Base-by-base conservation (phyloP, 2,888 invertebrate species). In the Athrips mouffetella region DNA sequence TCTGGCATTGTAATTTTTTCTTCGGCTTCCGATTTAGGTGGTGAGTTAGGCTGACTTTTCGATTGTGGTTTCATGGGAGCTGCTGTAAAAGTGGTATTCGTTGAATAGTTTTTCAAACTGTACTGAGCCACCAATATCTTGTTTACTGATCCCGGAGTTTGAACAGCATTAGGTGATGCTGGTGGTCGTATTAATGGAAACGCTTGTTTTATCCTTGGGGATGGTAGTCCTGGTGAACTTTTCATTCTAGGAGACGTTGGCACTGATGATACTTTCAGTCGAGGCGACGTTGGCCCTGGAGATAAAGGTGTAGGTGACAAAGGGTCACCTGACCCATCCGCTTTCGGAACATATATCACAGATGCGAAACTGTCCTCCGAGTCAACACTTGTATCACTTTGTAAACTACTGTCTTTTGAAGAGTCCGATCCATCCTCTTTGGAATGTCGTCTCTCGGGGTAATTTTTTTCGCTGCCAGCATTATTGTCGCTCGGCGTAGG, bases 361-460 rank as follows among this genome's bases (percentile, higher is more conserved):
- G 96, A 96, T 50, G 96, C 96, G 70, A 97, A 96, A 76, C 96
- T 96, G 69, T 97, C 97, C 76, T 97, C 97, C 1, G 96, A 96
- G 76, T 97, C 97, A 27, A 97, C 95, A 80, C 96, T 96, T 1
- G 97, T 97, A 71, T 97, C 97, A 75, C 96, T 96, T 80, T 97
- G 97, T 51, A 97, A 89, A 73, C 96, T 96, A 73, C 96, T 94
- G 63, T 95, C 95, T 80, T 95, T 95, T 1, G 95, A 95, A 4
- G 95, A 95, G 71, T 95, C 95, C 0, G 96, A 96, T 10, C 96
- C 96, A 63, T 96, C 96, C 77, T 96, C 96, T 57, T 92, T 92
- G 0, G 96, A 96, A 65, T 93, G 92, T 46, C 96, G 90, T 49
- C 96, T 87, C 67, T 94, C 95, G 57, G 80, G 83, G 52, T 73